phyloP scores from a whole-genome alignment of 92 coral and sea anemone genomes.

The Epizoanthus illoricatus region DNA sequence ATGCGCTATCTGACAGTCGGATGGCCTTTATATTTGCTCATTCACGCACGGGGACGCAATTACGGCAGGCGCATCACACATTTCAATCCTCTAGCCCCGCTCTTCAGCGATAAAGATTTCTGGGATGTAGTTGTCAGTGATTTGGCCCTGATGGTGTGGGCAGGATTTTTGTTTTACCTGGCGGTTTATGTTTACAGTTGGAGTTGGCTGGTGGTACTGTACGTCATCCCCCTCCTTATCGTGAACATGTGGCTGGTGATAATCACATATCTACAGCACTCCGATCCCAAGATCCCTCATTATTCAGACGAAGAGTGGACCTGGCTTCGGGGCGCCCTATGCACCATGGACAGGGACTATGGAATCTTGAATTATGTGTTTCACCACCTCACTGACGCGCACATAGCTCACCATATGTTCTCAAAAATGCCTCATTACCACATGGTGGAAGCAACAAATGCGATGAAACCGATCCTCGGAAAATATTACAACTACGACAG shows the following conservation, averaged over 20 bases:
- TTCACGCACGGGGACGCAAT: conserved; percentile 74
- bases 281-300: conserved; percentile 78
- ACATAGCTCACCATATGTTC: conserved; percentile 75
- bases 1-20: conserved; percentile 70
- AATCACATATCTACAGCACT: conserved; percentile 84
- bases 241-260: conserved; percentile 89
- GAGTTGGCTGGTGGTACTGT: conserved; percentile 63
- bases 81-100: conserved; percentile 68
- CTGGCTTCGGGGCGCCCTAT: conserved; percentile 86
- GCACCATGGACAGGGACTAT: conserved; percentile 85
- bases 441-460: conserved; percentile 73
- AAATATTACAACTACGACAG: conserved; percentile 72
- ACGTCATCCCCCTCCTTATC: conserved; percentile 60
- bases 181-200: conserved; percentile 48
- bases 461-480: conserved; percentile 76
- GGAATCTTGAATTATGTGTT: conserved; percentile 74
- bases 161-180: conserved; percentile 58
- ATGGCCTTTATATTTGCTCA: conserved; percentile 72
- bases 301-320: conserved; percentile 85
- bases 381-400: conserved; percentile 79
- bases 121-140: conserved; percentile 77
- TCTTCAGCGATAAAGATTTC: conserved; percentile 73
- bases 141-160: conserved; percentile 66
- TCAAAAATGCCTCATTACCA: conserved; percentile 88
- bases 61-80: conserved; percentile 59